Conservation (phyloP, 2,888 invertebrate genomes). For the Agriotes lineatus region DNA sequence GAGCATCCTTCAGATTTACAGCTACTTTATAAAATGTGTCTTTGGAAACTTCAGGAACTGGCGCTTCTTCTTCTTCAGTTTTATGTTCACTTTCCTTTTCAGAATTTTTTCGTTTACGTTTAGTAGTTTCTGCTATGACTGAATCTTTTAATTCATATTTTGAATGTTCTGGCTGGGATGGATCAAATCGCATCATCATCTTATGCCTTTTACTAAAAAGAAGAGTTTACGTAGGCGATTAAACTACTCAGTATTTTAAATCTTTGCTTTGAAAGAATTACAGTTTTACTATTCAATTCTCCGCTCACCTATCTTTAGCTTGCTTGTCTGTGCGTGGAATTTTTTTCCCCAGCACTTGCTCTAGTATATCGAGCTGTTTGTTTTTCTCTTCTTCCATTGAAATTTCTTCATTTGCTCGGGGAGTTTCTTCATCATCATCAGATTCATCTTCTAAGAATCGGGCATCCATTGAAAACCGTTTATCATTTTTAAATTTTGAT, state of each 20-base stretch:
- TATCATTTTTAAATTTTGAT: constrained; percentile 79
- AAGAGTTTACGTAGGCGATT: no score
- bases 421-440: constrained; percentile 54
- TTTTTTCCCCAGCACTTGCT: constrained; percentile 62
- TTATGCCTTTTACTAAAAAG: constrained; percentile 18
- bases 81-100: constrained; percentile 54
- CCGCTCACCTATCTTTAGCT: constrained; percentile 10
- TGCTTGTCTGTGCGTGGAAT: no score
- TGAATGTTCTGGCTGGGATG: constrained; percentile 74
- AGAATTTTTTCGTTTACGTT: no score
- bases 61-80: constrained; percentile 50
- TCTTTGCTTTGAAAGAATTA: neutral
- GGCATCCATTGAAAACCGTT: constrained; percentile 81
- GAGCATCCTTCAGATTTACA: constrained; percentile 74
- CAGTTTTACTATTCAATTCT: constrained; percentile 36
- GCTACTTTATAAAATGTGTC: constrained; percentile 80
- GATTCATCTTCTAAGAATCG: constrained; percentile 76
- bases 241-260: no score
- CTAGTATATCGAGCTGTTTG: constrained; percentile 68
- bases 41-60: constrained; percentile 71
- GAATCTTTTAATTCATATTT: constrained; percentile 69
- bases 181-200: constrained; percentile 77
- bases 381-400: constrained; percentile 62
- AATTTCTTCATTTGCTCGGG: constrained; percentile 53
- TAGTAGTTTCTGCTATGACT: constrained; percentile 51